phyloP scores from a whole-genome alignment of 2,888 invertebrate genomes.

The Leptopterna dolabrata region DNA sequence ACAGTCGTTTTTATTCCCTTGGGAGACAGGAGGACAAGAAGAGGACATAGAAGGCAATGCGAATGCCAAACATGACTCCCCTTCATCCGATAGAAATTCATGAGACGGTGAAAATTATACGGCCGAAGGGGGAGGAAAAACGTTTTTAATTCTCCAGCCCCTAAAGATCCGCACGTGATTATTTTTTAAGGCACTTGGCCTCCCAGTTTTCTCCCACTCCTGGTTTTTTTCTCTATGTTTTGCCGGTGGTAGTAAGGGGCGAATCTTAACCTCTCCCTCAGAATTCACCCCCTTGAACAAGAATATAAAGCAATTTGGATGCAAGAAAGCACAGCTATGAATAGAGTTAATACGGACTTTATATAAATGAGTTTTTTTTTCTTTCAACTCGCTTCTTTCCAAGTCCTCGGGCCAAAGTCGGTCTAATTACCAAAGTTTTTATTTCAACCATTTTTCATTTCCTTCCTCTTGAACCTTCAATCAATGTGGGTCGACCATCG shows the following conservation, averaged over 20 bases:
- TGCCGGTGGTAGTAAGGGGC: not conserved
- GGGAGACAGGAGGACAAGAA: not conserved
- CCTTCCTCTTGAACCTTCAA: not conserved
- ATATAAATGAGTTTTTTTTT: slow-evolving; percentile 44
- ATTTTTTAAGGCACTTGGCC: slow-evolving; percentile 42
- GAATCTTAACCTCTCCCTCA: not conserved
- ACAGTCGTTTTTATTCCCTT: not conserved
- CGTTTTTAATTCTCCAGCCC: slow-evolving; percentile 49
- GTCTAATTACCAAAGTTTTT: slow-evolving; percentile 48
- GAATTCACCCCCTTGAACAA: not conserved
- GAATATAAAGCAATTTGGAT: slow-evolving; percentile 52
- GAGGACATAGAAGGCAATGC: slow-evolving; percentile 17
- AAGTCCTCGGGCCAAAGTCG: slow-evolving; percentile 10
- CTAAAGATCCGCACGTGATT: slow-evolving; percentile 52
- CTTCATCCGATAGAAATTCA: slow-evolving; percentile 36
- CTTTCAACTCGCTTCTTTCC: not conserved
- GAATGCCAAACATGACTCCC: slow-evolving; percentile 29
- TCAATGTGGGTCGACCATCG: not conserved
- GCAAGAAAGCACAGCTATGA: slow-evolving; percentile 49
- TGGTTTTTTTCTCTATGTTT: not conserved
- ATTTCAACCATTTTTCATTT: slow-evolving; percentile 33
- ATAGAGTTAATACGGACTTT: slow-evolving; percentile 53
- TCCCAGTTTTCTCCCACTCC: not conserved
- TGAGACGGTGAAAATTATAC: slow-evolving; percentile 47
- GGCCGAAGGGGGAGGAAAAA: slow-evolving; percentile 10